Base-by-base conservation (phyloP, 2,888 invertebrate species). In the Sisyra terminalis region DNA sequence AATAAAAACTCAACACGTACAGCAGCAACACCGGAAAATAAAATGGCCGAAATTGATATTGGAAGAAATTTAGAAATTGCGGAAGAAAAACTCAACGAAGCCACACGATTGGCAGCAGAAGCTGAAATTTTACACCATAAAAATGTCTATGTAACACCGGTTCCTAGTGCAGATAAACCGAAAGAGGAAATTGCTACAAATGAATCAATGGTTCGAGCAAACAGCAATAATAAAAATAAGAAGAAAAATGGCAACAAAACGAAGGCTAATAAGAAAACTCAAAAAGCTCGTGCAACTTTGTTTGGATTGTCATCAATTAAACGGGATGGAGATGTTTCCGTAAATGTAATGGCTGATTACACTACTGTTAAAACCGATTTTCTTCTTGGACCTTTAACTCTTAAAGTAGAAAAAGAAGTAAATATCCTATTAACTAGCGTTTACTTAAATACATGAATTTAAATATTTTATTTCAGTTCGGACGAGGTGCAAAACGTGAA, bases 321-420 rank as follows among this genome's bases (percentile, higher is more conserved):
- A 55, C 71, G 87, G 53, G 77, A 75, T 39, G 86, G 85, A 32
- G 85, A 87, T 55, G 87, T 87, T 6, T 72, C 73, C 42, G 84
- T 87, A 38, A 81, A 77, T 57, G 78, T 84, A 59, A 75, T 79
- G 75, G 69, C 76, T 40, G 75, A 81, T 53, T 79, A 84, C 53
- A 86, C 86, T 3, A 86, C 83, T 42, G 80, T 88, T 34, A 83
- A 79, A 55, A 83, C 83, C 43, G 82, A 80, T 59, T 87, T 88
- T 57, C 73, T 78, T 15, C 64, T 88, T 45, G 87, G 87, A 40
- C 87, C 87, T 0, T 61, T 88, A 36, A 75, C 79, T 16, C 62
- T 88, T 47, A 76, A 81, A 61, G 87, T 83, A 1, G 81, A 83
- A 57, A 78, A 81, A 61, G 80, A 81, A 67, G 76, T 75, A 60